These are phyloP conservation scores for Antidorcas marsupialis DNA, from an alignment of 2,113 vertebrate species.

Conservation along the genomic window DNA sequence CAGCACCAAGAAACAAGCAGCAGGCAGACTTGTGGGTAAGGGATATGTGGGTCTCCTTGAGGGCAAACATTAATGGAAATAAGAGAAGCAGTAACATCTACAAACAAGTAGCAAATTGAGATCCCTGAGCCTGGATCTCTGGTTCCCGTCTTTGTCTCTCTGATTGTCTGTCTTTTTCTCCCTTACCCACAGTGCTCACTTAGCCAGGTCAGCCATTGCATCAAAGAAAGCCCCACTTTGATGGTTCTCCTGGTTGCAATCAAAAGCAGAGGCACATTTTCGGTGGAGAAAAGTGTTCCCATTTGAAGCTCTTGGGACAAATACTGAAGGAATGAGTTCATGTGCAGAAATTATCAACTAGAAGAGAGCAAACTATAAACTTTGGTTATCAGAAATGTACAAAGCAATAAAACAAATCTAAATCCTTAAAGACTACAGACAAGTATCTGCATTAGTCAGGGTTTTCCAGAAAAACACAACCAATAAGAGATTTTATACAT, in stretches of 20 bases:
- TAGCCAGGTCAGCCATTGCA: neutral
- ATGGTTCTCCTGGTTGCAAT: neutral
- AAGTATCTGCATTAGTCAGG: neutral
- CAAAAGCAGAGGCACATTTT: neutral
- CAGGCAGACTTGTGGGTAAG: neutral
- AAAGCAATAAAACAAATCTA: neutral
- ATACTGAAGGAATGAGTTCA: neutral
- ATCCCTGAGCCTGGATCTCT: neutral
- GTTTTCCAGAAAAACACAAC: neutral
- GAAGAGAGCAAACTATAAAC: neutral
- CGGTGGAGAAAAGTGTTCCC: neutral
- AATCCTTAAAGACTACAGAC: neutral
- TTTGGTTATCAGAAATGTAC: neutral
- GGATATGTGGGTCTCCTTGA: neutral
- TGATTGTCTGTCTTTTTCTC: neutral
- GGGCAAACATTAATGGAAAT: neutral
- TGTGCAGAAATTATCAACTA: neutral
- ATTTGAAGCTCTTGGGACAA: neutral
- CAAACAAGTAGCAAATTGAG: neutral
- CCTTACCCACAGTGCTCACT: fast-evolving
- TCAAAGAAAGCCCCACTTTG: neutral
- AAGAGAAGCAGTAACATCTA: neutral
- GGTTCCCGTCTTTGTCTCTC: neutral
- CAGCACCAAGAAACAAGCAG: neutral
- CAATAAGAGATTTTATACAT: neutral